Percentiles rank a stretch among this genome's conserved stretches.
Evolutionary conservation across 2,888 invertebrate species (phyloP).

Genomic region (Plemyria rubiginata): DNA sequence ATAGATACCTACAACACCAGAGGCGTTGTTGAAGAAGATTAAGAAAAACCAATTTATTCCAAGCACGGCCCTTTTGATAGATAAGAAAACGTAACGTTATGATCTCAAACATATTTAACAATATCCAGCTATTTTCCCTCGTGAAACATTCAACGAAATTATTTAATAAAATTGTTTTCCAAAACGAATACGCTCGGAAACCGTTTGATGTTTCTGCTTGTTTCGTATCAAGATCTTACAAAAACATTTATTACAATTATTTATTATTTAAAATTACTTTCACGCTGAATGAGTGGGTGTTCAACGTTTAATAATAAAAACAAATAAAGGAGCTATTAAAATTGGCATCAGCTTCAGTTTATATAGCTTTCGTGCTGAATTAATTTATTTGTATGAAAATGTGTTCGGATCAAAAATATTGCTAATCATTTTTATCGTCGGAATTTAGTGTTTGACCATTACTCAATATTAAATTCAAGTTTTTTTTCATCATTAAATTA

Average conservation of each 20-base stretch:
- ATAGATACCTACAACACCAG: too few relatives aligned
- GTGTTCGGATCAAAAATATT: too few relatives aligned
- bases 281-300: conserved; percentile 9
- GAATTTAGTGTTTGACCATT: too few relatives aligned
- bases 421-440: too few relatives aligned
- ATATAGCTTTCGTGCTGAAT: too few relatives aligned
- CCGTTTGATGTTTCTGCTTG: conserved; percentile 6
- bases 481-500: too few relatives aligned
- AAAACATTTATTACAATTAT: conserved; percentile 8
- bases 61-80: background rate
- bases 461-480: too few relatives aligned
- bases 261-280: conserved; percentile 13
- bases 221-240: conserved; percentile 16
- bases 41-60: background rate
- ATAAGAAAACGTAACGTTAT: background rate
- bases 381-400: too few relatives aligned
- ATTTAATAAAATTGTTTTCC: conserved; percentile 9
- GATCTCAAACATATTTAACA: background rate
- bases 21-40: background rate
- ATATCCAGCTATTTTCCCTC: background rate
- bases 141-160: background rate
- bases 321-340: background rate
- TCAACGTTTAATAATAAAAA: conserved; percentile 1
- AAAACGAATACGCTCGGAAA: conserved; percentile 5
- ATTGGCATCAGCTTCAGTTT: background rate